Percentiles rank a stretch among this genome's conserved stretches.
These are phyloP conservation scores for Indri indri DNA, from an alignment of 2,113 vertebrate genomes.

Conservation along the genomic window DNA sequence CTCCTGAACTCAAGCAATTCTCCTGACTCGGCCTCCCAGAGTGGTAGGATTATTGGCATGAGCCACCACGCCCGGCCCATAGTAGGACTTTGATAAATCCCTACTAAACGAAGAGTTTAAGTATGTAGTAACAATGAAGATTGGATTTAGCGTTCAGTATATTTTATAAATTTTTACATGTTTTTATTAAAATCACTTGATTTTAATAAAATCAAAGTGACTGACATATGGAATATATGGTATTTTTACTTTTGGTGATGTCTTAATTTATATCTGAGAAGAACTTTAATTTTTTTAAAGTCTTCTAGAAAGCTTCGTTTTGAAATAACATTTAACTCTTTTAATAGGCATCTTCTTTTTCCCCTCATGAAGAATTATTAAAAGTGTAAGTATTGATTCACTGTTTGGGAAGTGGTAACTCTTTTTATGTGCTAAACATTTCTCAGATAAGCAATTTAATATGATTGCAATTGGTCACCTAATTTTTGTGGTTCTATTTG, in stretches of 20 bases:
- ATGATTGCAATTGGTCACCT: background rate
- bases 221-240: background rate
- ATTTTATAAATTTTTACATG: background rate
- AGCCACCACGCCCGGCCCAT: too few species aligned
- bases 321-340: constrained; percentile 63
- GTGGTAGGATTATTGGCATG: too few species aligned
- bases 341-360: constrained; percentile 83
- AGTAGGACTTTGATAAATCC: background rate
- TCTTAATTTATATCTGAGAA: constrained; percentile 48
- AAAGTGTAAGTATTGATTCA: constrained; percentile 85
- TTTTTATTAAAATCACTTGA: constrained; percentile 37
- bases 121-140: background rate
- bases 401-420: background rate
- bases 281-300: background rate
- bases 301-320: constrained; percentile 30
- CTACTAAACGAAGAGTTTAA: constrained; percentile 33
- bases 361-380: constrained; percentile 83
- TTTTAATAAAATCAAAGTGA: background rate
- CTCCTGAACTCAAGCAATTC: too few species aligned
- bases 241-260: constrained; percentile 41
- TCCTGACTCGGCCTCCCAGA: too few species aligned
- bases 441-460: background rate
- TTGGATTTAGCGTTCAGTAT: background rate
- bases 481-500: background rate
- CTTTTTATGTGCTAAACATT: background rate